Conservation (phyloP, 2,888 invertebrate genomes). For the Cephus nigrinus region DNA sequence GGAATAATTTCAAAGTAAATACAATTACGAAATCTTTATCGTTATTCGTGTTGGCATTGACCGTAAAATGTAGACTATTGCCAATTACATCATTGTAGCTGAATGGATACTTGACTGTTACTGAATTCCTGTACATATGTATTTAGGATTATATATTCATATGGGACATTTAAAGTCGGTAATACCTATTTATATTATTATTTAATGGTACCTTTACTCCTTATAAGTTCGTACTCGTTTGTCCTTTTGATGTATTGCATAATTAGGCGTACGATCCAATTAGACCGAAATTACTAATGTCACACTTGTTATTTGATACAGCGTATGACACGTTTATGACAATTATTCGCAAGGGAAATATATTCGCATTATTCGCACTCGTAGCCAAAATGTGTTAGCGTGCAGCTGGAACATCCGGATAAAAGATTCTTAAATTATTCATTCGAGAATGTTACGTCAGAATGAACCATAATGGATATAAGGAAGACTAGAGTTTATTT, state of each 20-base stretch:
- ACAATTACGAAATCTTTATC: too few species aligned
- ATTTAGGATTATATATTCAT: too few species aligned
- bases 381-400: not conserved
- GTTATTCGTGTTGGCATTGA: too few species aligned
- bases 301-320: not conserved
- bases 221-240: not conserved
- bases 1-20: not conserved
- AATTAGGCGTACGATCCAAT: not conserved
- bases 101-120: not conserved
- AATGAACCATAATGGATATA: not conserved
- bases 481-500: not conserved
- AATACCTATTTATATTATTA: not conserved
- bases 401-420: not conserved
- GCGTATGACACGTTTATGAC: not conserved
- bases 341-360: not conserved
- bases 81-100: not conserved
- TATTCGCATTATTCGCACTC: not conserved
- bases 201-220: not conserved
- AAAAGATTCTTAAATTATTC: not conserved
- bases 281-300: not conserved
- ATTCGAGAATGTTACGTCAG: not conserved
- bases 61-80: not conserved
- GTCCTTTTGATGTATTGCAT: not conserved
- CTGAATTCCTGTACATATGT: not conserved
- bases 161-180: not conserved